These are phyloP conservation scores for Tridacna crocea DNA, from an alignment of 2,888 invertebrate genomes.

Conservation along the genomic window DNA sequence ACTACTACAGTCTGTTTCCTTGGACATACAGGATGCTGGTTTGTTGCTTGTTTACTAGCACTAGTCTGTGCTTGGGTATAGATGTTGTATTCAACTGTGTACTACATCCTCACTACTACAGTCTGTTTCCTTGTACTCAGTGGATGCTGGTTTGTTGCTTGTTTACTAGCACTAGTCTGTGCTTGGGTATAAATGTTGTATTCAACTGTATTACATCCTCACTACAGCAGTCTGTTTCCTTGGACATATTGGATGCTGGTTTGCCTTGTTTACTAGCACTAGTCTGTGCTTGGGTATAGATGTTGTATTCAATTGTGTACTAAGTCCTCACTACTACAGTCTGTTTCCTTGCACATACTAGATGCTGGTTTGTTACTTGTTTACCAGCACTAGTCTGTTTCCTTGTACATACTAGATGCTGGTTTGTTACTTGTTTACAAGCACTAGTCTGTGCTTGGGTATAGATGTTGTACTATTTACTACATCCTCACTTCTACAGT, in stretches of 20 bases:
- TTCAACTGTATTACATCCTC: not conserved
- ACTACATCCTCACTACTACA: not conserved
- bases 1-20: no score
- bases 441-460: conserved; percentile 16
- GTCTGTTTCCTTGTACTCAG: not conserved
- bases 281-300: not conserved
- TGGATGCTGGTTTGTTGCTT: no score
- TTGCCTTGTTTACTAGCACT: not conserved
- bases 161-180: conserved; percentile 1
- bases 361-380: not conserved
- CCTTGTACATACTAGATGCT: not conserved
- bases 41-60: not conserved
- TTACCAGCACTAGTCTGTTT: conserved; percentile 12
- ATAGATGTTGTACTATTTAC: not conserved
- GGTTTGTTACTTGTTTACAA: not conserved
- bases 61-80: not conserved
- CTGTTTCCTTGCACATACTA: conserved; percentile 8
- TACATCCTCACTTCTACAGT: not conserved
- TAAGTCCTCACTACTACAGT: not conserved
- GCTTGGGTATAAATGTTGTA: not conserved
- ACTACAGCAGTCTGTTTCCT: not conserved
- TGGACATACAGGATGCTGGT: no score
- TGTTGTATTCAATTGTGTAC: not conserved
- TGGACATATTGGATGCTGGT: conserved; percentile 6
- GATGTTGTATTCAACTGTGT: not conserved